A percentile compares a stretch with the other conserved stretches of the same genome.
Evolutionary conservation across 2,888 invertebrate species (phyloP).

Genomic region (Apotomis betuletana): DNA sequence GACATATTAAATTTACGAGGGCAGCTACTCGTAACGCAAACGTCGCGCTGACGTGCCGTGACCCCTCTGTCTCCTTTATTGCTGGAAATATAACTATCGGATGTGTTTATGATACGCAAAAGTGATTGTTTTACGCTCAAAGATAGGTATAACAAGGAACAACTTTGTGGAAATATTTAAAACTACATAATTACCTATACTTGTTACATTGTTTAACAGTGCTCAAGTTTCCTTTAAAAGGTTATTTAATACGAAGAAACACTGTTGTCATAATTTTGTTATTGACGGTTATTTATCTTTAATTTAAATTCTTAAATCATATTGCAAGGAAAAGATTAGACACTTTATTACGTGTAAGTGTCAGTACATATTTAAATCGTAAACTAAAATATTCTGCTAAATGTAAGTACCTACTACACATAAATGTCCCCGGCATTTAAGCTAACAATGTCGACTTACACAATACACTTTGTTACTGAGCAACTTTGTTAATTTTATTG

Average conservation of each 20-base stretch:
- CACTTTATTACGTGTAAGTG: neutral
- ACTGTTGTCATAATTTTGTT: too few species aligned
- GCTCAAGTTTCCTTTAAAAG: too few species aligned
- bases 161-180: neutral
- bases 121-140: conserved; percentile 27
- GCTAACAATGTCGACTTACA: conserved; percentile 47
- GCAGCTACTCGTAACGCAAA: conserved; percentile 72
- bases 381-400: conserved; percentile 45
- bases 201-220: neutral
- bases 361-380: neutral
- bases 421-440: conserved; percentile 43
- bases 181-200: neutral
- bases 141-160: neutral
- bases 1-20: conserved; percentile 83
- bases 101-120: conserved; percentile 69
- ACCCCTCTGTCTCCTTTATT: conserved; percentile 75
- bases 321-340: too few species aligned
- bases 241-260: too few species aligned
- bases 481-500: conserved; percentile 50
- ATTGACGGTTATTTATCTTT: too few species aligned
- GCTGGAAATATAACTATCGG: conserved; percentile 76
- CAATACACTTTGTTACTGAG: conserved; percentile 45
- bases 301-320: too few species aligned
- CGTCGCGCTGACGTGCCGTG: conserved; percentile 71
- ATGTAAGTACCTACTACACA: conserved; percentile 40